These are phyloP conservation scores for Macrotrachela quadricornifera DNA, from an alignment of 1,140 invertebrate genomes.

Conservation along the genomic window DNA sequence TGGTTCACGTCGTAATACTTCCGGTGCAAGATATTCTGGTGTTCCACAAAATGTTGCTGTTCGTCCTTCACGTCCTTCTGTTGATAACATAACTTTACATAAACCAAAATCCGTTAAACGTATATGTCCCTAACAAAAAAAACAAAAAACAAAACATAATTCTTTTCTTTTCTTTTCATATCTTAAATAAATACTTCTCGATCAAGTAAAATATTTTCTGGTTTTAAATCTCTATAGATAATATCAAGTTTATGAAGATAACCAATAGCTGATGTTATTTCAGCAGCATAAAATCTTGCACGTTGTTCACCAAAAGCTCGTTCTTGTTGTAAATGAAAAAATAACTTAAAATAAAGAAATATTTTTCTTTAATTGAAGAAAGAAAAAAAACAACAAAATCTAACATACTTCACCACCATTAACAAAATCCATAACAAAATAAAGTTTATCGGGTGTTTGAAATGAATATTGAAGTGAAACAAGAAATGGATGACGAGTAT, in stretches of 20 bases:
- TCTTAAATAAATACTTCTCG: neutral
- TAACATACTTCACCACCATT: conserved; percentile 44
- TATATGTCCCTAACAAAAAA: conserved; percentile 39
- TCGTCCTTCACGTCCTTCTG: conserved; percentile 41
- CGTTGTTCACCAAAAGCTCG: conserved; percentile 89
- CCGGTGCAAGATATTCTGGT: conserved; percentile 42
- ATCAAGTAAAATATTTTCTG: conserved; percentile 7
- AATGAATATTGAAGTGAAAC: conserved; percentile 46
- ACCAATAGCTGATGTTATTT: conserved; percentile 91
- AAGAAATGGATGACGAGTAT: conserved; percentile 45
- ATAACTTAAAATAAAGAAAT: no score
- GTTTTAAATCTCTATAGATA: conserved; percentile 54
- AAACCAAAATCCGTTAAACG: conserved; percentile 49
- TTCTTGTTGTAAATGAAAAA: conserved; percentile 90
- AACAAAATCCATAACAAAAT: conserved; percentile 47
- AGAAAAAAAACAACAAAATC: no score
- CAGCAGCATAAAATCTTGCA: conserved; percentile 96
- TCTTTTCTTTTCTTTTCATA: neutral
- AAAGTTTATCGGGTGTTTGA: conserved; percentile 45
- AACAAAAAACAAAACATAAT: no score
- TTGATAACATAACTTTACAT: conserved; percentile 43
- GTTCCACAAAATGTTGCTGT: conserved; percentile 45
- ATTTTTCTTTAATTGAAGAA: no score
- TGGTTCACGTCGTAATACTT: conserved; percentile 35
- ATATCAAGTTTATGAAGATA: conserved; percentile 90